phyloP scores from a whole-genome alignment of 2,888 invertebrate genomes.

The Sarcophaga subvicina region DNA sequence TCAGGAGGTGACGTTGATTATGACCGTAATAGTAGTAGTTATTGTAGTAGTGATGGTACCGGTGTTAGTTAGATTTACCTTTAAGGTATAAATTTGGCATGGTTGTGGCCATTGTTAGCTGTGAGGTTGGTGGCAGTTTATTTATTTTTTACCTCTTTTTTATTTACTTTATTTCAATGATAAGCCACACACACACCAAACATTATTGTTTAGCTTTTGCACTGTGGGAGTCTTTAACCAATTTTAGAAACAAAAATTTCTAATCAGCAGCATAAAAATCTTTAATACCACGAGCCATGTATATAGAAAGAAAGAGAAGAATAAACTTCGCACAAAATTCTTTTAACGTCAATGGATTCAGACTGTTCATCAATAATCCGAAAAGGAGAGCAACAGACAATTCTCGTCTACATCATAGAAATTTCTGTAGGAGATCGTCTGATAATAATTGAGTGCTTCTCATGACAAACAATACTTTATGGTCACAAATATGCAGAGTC shows the following conservation, averaged over 20 bases:
- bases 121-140: conserved; percentile 56
- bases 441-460: too few species aligned
- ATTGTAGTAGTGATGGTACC: conserved; percentile 58
- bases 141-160: conserved; percentile 18
- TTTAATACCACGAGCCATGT: too few species aligned
- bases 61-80: conserved; percentile 65
- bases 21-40: conserved; percentile 39
- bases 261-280: too few species aligned
- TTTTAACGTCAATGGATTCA: too few species aligned
- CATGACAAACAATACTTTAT: too few species aligned
- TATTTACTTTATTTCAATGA: conserved; percentile 42
- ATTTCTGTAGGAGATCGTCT: too few species aligned
- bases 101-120: conserved; percentile 59
- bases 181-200: conserved; percentile 46
- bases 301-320: too few species aligned
- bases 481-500: too few species aligned
- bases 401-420: too few species aligned
- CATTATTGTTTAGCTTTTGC: conserved; percentile 22
- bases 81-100: conserved; percentile 68
- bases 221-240: conserved; percentile 15
- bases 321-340: too few species aligned
- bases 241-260: background rate
- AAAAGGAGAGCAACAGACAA: too few species aligned
- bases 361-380: too few species aligned
- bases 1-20: conserved; percentile 54